Conservation (phyloP, 2,888 invertebrate genomes). For the Sarcophaga caerulescens region DNA sequence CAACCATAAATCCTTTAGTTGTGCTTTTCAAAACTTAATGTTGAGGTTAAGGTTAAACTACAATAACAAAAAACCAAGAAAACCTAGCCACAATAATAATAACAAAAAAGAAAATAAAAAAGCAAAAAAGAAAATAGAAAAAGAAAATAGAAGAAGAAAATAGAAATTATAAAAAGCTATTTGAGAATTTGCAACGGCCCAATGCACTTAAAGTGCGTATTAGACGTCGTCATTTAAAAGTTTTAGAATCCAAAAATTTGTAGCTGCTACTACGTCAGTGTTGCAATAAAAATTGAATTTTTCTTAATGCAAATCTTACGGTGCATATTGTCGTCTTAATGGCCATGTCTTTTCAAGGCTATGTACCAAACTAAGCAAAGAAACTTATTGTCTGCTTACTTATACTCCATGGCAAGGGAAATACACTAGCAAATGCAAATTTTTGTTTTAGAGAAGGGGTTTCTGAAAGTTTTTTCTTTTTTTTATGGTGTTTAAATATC, state of each 20-base stretch:
- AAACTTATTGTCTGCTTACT: not conserved
- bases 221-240: slow-evolving; percentile 25
- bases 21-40: slow-evolving; percentile 46
- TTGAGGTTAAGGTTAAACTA: slow-evolving; percentile 62
- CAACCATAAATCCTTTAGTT: slow-evolving; percentile 65
- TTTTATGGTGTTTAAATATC: slow-evolving; percentile 11
- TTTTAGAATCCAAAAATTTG: not conserved
- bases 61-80: slow-evolving; percentile 22
- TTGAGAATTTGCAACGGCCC: slow-evolving; percentile 54
- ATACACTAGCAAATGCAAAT: not conserved
- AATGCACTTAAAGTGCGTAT: slow-evolving; percentile 61
- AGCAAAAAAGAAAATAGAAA: not conserved
- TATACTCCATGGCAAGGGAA: not conserved
- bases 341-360: slow-evolving; percentile 32
- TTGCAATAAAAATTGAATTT: not conserved
- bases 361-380: not conserved
- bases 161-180: slow-evolving; percentile 26
- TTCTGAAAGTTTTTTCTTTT: not conserved
- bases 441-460: not conserved
- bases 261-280: not conserved
- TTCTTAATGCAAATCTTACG: not conserved
- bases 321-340: slow-evolving; percentile 62
- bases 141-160: not conserved
- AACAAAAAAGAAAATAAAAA: slow-evolving; percentile 28
- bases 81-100: not conserved